Evolutionary conservation across 2,888 invertebrate species (phyloP).

Genomic region (Petrolisthes cinctipes): DNA sequence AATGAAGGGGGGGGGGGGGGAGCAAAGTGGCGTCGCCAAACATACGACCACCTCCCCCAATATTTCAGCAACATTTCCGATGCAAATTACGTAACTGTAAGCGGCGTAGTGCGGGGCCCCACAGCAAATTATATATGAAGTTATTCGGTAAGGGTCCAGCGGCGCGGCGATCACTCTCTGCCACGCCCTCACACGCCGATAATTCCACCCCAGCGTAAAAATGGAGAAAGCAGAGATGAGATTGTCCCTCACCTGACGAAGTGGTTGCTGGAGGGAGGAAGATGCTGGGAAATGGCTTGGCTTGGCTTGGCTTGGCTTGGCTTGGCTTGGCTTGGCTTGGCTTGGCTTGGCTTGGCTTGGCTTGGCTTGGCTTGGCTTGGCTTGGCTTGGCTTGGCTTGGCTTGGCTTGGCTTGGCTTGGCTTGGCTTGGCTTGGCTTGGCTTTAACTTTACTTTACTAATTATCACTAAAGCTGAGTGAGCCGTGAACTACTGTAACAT

Average conservation of each 20-base stretch:
- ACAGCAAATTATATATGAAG: constrained; percentile 36
- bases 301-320: neutral
- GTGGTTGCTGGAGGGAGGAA: neutral
- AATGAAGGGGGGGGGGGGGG: neutral
- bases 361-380: neutral
- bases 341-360: neutral
- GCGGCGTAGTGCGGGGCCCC: constrained; percentile 22
- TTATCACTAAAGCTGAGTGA: no score
- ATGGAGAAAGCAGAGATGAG: constrained; percentile 31
- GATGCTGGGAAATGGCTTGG: neutral
- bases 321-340: neutral
- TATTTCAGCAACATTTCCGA: constrained; percentile 42
- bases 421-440: neutral
- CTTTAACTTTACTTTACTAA: neutral
- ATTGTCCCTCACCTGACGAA: constrained; percentile 19
- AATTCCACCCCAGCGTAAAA: constrained; percentile 27
- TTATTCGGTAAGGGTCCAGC: constrained; percentile 33
- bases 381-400: neutral
- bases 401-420: neutral
- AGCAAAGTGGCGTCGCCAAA: constrained; percentile 8
- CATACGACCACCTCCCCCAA: constrained; percentile 29
- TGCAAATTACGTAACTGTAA: constrained; percentile 36
- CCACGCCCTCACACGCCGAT: constrained; percentile 35
- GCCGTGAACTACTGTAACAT: no score
- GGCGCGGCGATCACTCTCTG: constrained; percentile 42